Evolutionary conservation across 2,113 vertebrate species (phyloP).

Genomic region (Mastomys coucha): DNA sequence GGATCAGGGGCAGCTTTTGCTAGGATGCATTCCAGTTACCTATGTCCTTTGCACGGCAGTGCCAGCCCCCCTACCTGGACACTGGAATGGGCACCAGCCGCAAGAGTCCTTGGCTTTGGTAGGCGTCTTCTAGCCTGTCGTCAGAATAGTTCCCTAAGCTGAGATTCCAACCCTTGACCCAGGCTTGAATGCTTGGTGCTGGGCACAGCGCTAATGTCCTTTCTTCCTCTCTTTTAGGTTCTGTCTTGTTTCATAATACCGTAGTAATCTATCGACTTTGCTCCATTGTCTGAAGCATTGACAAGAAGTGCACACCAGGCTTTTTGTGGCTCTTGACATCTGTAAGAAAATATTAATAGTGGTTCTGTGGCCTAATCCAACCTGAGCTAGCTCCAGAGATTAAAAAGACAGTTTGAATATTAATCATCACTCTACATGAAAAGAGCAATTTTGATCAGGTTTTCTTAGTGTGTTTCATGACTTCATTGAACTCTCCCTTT

Average conservation of each 20-base stretch:
- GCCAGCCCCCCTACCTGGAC: not conserved
- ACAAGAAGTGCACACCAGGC: not conserved
- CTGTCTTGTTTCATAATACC: not conserved
- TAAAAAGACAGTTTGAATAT: not conserved
- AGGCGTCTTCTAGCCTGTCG: not conserved
- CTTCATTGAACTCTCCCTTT: not conserved
- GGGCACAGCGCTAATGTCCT: fast-evolving
- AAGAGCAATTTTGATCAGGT: not conserved
- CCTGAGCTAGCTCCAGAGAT: not conserved
- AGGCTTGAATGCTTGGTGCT: fast-evolving
- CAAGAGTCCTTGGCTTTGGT: not conserved
- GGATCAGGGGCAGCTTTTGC: not conserved
- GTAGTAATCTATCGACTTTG: not conserved
- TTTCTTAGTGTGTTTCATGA: not conserved
- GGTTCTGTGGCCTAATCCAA: not conserved
- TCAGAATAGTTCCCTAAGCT: not conserved
- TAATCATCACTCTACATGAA: not conserved
- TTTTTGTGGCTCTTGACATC: not conserved
- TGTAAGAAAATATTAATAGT: conserved; percentile 29
- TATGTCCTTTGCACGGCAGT: not conserved
- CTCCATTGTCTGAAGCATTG: not conserved
- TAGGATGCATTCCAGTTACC: fast-evolving
- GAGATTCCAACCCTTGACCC: not conserved
- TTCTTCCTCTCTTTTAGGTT: not conserved
- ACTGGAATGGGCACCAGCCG: not conserved